These are phyloP conservation scores for Hippopotamus amphibius DNA, from an alignment of 2,113 vertebrate genomes.

Conservation along the genomic window DNA sequence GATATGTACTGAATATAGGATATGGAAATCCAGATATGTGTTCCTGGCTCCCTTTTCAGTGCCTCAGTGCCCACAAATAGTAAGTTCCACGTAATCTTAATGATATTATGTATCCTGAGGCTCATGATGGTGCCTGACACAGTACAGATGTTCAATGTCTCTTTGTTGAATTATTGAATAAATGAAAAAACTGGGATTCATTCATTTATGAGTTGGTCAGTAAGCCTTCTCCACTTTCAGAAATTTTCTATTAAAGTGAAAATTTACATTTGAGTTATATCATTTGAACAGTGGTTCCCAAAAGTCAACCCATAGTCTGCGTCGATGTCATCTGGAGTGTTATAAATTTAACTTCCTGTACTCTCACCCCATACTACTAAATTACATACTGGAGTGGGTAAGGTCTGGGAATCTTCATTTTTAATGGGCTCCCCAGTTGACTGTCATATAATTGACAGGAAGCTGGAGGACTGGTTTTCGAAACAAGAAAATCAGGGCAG, in stretches of 20 bases:
- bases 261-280: constrained; percentile 31
- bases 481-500: background rate
- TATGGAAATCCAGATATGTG: background rate
- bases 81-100: background rate
- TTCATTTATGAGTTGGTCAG: background rate
- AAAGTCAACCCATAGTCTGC: background rate
- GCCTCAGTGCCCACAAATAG: background rate
- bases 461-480: background rate
- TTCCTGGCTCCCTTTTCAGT: background rate
- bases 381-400: background rate
- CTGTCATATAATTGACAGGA: background rate
- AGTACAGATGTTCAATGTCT: background rate
- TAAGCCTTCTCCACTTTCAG: constrained; percentile 5
- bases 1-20: background rate
- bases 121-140: background rate
- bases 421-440: background rate
- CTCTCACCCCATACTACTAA: background rate
- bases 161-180: background rate
- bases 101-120: background rate
- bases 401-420: constrained; percentile 7
- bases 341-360: background rate
- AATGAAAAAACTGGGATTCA: background rate
- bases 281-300: background rate
- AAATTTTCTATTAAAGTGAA: background rate
- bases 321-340: background rate